These are phyloP conservation scores for Cyphomyrus plagiostoma DNA, from an alignment of 2,113 vertebrate genomes.

Conservation along the genomic window DNA sequence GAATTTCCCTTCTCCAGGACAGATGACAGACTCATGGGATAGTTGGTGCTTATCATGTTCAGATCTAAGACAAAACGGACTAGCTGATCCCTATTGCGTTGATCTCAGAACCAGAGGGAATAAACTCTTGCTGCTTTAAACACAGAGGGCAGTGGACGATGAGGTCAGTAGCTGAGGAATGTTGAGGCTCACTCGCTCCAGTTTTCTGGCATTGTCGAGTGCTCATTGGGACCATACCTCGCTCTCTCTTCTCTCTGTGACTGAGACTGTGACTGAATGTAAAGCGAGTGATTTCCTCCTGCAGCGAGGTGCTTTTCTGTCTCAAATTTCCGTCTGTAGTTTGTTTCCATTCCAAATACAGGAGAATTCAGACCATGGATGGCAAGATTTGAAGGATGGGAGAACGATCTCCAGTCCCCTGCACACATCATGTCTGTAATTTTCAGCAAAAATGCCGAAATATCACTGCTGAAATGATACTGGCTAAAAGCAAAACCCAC, in stretches of 20 bases:
- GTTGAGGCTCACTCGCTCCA: background rate
- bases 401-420: background rate
- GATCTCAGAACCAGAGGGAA: background rate
- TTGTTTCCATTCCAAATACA: background rate
- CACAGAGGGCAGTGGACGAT: background rate
- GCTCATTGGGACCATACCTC: background rate
- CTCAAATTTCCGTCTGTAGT: background rate
- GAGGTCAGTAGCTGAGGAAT: background rate
- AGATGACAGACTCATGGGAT: background rate
- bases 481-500: background rate
- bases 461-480: background rate
- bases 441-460: background rate
- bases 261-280: background rate
- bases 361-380: background rate
- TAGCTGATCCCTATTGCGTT: background rate
- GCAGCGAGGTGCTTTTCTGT: background rate
- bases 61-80: background rate
- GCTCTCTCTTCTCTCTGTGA: background rate
- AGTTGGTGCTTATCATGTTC: background rate
- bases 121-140: background rate
- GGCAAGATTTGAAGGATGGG: background rate
- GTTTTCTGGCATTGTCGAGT: background rate
- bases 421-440: background rate
- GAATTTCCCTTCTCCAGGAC: background rate
- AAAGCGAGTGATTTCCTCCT: background rate